Conservation (phyloP, 2,888 invertebrate species). For the Limnephilus rhombicus region DNA sequence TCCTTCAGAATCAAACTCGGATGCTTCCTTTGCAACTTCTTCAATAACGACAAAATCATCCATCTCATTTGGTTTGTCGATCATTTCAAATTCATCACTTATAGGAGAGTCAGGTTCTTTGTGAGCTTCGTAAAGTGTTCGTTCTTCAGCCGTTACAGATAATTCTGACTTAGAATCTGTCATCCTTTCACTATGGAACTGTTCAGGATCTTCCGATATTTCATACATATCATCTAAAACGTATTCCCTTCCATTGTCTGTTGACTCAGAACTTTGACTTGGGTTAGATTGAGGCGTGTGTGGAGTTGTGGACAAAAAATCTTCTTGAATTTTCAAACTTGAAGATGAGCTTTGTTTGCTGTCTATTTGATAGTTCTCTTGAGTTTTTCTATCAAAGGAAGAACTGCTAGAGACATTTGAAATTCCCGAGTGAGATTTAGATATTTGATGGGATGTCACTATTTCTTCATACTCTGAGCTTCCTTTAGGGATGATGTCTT, state of each 20-base stretch:
- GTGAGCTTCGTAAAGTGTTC: conserved; percentile 75
- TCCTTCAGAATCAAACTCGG: conserved; percentile 89
- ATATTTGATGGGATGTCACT: conserved; percentile 72
- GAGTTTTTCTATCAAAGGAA: conserved; percentile 73
- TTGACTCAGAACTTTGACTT: conserved; percentile 82
- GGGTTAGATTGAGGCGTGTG: conserved; percentile 81
- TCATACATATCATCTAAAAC: conserved; percentile 79
- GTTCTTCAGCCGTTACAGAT: conserved; percentile 80
- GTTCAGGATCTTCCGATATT: conserved; percentile 79
- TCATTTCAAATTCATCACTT: conserved; percentile 91
- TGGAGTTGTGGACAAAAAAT: conserved; percentile 76
- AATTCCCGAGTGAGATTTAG: conserved; percentile 70
- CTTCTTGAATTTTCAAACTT: conserved; percentile 75
- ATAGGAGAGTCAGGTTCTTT: conserved; percentile 85
- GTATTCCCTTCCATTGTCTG: conserved; percentile 82
- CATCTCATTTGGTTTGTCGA: conserved; percentile 91
- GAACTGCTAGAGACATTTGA: conserved; percentile 62
- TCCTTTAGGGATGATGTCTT: conserved; percentile 74
- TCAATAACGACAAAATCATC: conserved; percentile 93
- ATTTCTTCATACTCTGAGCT: conserved; percentile 76
- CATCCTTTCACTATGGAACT: conserved; percentile 70
- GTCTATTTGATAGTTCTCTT: conserved; percentile 72
- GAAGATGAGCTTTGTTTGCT: conserved; percentile 80
- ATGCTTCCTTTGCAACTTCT: conserved; percentile 92
- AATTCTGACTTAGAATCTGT: conserved; percentile 78